Evolutionary conservation across 2,888 invertebrate species (phyloP).

Genomic region (Trissoscelio sp.): DNA sequence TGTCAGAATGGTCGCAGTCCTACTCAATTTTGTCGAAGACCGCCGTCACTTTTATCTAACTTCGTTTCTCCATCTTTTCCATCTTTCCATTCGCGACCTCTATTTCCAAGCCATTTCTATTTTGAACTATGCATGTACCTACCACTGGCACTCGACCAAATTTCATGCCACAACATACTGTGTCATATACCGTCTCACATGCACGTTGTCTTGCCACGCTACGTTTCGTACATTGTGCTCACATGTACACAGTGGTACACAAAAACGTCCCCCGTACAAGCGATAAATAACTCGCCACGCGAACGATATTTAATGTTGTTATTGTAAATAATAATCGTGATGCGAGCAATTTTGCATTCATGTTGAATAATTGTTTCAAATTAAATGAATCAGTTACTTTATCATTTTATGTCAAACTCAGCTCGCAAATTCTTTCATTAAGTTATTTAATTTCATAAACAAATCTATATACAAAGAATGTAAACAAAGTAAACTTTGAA

Average conservation of each 20-base stretch:
- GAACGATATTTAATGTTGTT: slow-evolving; percentile 48
- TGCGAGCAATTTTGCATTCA: slow-evolving; percentile 32
- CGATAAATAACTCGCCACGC: slow-evolving; percentile 42
- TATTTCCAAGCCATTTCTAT: slow-evolving; percentile 81
- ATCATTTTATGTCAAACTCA: not conserved
- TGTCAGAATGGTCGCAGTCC: slow-evolving; percentile 57
- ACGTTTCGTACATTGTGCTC: slow-evolving; percentile 77
- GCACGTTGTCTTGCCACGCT: slow-evolving; percentile 69
- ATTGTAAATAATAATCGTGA: slow-evolving; percentile 39
- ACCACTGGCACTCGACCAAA: slow-evolving; percentile 80
- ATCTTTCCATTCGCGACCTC: slow-evolving; percentile 75
- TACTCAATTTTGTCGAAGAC: slow-evolving; percentile 59
- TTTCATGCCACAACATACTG: slow-evolving; percentile 72
- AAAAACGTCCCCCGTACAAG: slow-evolving; percentile 28
- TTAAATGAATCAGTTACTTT: no score
- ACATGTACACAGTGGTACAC: slow-evolving; percentile 24
- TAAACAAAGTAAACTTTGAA: no score
- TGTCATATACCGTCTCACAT: slow-evolving; percentile 60
- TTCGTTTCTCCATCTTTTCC: slow-evolving; percentile 61
- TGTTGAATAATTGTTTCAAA: slow-evolving; percentile 39
- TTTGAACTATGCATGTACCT: slow-evolving; percentile 77
- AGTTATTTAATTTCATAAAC: no score
- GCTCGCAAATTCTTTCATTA: not conserved
- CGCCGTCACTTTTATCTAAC: slow-evolving; percentile 65
- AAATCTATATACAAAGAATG: no score